These are phyloP conservation scores for Nephila pilipes DNA, from an alignment of 1,140 invertebrate species.

Conservation along the genomic window DNA sequence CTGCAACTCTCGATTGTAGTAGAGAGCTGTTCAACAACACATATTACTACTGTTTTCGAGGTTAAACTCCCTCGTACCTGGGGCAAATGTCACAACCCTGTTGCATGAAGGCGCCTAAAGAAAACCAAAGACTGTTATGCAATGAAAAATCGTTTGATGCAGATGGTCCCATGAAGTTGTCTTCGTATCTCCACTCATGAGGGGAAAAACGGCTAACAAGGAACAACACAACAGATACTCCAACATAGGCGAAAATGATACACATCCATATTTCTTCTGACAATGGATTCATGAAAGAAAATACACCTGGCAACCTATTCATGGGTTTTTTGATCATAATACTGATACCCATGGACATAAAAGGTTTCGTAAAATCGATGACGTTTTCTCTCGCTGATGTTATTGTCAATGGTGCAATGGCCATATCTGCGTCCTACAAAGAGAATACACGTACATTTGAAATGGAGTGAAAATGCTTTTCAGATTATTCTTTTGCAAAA, in stretches of 20 bases:
- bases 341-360: conserved; percentile 98
- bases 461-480: background rate
- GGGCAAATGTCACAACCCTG: conserved; percentile 98
- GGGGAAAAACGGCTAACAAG: conserved; percentile 97
- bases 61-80: conserved; percentile 84
- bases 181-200: conserved; percentile 91
- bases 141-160: conserved; percentile 97
- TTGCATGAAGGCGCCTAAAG: conserved; percentile 97
- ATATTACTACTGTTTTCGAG: background rate
- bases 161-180: conserved; percentile 78
- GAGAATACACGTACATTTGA: background rate
- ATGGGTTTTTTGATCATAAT: conserved; percentile 98
- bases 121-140: conserved; percentile 93
- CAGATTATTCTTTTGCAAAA: background rate
- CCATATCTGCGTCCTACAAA: conserved; percentile 96
- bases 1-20: too few relatives aligned
- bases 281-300: conserved; percentile 98
- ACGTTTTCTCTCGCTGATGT: conserved; percentile 95
- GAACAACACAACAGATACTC: conserved; percentile 97
- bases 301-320: conserved; percentile 93
- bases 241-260: conserved; percentile 97
- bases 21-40: background rate
- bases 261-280: conserved; percentile 99
- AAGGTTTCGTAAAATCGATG: conserved; percentile 98
- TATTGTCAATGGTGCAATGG: conserved; percentile 97